A percentile compares a stretch with the other conserved stretches of the same genome.
Conservation (phyloP, 2,888 invertebrate genomes). For the Chorisops tibialis region DNA sequence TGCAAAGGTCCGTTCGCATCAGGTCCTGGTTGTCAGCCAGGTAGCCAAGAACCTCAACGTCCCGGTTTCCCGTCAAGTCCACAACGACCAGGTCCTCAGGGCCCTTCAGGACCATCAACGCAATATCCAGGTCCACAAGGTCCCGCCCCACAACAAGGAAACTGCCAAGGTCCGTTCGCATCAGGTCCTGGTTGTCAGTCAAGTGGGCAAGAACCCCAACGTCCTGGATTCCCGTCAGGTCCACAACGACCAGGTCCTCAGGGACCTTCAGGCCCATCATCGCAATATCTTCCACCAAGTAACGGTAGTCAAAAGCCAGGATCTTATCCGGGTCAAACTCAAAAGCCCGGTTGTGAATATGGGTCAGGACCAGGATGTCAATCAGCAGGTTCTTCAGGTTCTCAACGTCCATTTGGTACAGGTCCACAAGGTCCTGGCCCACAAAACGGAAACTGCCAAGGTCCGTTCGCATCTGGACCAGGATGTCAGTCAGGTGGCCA, state of each 20-base stretch:
- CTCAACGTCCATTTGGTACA: background rate
- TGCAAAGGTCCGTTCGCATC: background rate
- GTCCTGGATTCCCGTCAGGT: too few relatives aligned
- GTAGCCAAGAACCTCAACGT: too few relatives aligned
- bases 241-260: constrained; percentile 5
- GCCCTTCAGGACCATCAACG: background rate
- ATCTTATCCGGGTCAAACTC: too few relatives aligned
- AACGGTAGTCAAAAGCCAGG: too few relatives aligned
- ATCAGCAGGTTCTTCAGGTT: background rate
- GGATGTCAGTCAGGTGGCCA: background rate
- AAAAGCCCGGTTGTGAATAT: too few relatives aligned
- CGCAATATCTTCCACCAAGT: too few relatives aligned
- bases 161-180: background rate
- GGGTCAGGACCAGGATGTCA: background rate
- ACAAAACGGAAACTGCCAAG: background rate
- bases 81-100: background rate
- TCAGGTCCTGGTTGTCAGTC: constrained; percentile 1
- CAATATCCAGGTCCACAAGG: background rate
- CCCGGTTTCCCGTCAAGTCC: too few relatives aligned
- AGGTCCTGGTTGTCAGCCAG: too few relatives aligned
- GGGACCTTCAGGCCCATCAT: too few relatives aligned
- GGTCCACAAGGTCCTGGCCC: background rate
- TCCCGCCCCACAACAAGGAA: background rate
- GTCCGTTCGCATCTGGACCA: background rate
- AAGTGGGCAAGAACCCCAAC: too few relatives aligned